Conservation (phyloP, 2,113 vertebrate genomes). For the Paracanthobrama guichenoti region DNA sequence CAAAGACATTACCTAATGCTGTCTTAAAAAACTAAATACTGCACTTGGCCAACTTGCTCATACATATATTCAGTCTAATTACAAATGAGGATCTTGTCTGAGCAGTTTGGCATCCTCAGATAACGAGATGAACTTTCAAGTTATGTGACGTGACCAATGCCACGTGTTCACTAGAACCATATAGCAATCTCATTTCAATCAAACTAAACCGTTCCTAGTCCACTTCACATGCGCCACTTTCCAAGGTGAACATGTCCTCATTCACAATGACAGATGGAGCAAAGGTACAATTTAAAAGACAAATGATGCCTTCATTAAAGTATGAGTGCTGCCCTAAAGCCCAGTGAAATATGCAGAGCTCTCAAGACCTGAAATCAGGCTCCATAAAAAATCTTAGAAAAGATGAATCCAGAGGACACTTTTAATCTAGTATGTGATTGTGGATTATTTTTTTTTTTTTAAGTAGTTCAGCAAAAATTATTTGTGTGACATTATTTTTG, state of each 20-base stretch:
- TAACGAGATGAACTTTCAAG: background rate
- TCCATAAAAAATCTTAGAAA: background rate
- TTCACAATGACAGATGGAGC: constrained; percentile 39
- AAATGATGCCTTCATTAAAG: constrained; percentile 42
- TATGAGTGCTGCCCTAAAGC: constrained; percentile 9
- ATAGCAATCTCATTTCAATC: background rate
- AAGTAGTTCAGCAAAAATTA: background rate
- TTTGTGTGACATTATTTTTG: too few relatives aligned
- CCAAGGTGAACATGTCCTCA: constrained; percentile 42
- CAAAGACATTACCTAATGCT: background rate
- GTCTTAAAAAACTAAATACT: background rate
- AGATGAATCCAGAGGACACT: background rate
- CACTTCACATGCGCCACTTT: constrained; percentile 10
- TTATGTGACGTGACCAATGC: background rate
- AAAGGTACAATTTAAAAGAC: constrained; percentile 48
- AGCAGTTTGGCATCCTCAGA: background rate
- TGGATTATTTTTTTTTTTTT: background rate
- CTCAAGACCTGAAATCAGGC: background rate
- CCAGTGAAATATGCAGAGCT: background rate
- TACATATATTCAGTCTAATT: constrained; percentile 7
- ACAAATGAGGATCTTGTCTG: background rate
- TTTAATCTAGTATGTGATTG: background rate
- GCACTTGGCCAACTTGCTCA: background rate
- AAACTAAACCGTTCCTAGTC: background rate
- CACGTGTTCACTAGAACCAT: background rate